Percentiles rank a stretch among this genome's conserved stretches.
Conservation (phyloP, 2,888 invertebrate genomes). For the Belgica antarctica region DNA sequence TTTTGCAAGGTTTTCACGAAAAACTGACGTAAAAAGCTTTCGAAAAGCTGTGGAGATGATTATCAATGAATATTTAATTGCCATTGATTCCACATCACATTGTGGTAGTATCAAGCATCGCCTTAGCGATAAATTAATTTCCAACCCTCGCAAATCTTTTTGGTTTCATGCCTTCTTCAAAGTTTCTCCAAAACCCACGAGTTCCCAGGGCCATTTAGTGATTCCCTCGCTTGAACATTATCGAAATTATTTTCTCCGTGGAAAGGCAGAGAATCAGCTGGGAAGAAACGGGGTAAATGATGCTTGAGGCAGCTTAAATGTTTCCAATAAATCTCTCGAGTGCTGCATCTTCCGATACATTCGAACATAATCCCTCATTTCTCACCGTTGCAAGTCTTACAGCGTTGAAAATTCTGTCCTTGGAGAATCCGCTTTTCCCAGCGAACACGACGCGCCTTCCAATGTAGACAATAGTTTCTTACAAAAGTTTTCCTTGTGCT, state of each 20-base stretch:
- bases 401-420: too few species aligned
- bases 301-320: not conserved
- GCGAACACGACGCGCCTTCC: too few species aligned
- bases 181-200: too few species aligned
- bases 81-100: too few species aligned
- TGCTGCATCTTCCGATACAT: not conserved
- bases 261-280: not conserved
- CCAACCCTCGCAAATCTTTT: constrained; percentile 7
- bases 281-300: not conserved
- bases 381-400: too few species aligned
- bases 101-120: constrained; percentile 16
- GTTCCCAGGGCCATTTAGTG: not conserved
- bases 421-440: too few species aligned
- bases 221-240: not conserved
- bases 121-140: constrained; percentile 10
- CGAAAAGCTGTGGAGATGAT: too few species aligned
- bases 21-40: too few species aligned
- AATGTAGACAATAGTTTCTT: too few species aligned
- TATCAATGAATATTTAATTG: too few species aligned
- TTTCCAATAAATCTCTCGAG: constrained; percentile 10
- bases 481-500: too few species aligned
- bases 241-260: constrained; percentile 2
- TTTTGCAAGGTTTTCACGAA: too few species aligned
- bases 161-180: not conserved
- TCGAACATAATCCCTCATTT: not conserved